Conservation (phyloP, 2,113 vertebrate genomes). For the Notiomystis cincta region DNA sequence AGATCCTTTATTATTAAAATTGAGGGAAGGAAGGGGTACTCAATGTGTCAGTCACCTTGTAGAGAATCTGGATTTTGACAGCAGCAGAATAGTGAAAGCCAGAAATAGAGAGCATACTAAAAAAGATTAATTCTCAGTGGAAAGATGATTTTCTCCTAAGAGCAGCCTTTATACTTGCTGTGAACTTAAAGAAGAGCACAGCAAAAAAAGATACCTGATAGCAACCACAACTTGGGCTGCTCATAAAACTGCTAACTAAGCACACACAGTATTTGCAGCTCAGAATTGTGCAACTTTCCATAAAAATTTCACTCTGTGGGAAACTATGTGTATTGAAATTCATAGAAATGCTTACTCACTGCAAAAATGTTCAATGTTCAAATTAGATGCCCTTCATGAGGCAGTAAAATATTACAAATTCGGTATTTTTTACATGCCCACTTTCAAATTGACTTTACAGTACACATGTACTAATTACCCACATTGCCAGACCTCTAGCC, state of each 20-base stretch:
- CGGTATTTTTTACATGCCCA: neutral
- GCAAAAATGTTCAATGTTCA: neutral
- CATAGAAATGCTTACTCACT: neutral
- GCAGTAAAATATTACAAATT: neutral
- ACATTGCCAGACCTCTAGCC: neutral
- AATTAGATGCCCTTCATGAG: neutral
- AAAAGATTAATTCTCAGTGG: conserved; percentile 31
- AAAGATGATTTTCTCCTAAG: conserved; percentile 38
- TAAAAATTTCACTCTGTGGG: neutral
- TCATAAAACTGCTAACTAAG: conserved; percentile 21
- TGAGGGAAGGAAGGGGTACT: neutral
- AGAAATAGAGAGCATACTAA: conserved; percentile 4
- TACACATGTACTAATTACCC: neutral
- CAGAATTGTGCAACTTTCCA: neutral
- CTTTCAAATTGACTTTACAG: neutral
- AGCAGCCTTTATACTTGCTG: neutral
- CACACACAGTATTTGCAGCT: neutral
- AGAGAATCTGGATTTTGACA: neutral
- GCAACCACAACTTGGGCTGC: neutral
- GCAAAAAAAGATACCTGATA: conserved; percentile 23
- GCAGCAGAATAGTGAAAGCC: neutral
- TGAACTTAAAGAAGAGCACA: conserved; percentile 24
- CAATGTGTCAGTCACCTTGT: neutral
- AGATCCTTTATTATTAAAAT: conserved; percentile 8
- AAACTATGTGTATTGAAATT: neutral